Evolutionary conservation across 2,797 vertebrate genomes (phyloP), one percentile per base, ranked within the genome.

Genomic region (Chiroxiphia lanceolata): DNA sequence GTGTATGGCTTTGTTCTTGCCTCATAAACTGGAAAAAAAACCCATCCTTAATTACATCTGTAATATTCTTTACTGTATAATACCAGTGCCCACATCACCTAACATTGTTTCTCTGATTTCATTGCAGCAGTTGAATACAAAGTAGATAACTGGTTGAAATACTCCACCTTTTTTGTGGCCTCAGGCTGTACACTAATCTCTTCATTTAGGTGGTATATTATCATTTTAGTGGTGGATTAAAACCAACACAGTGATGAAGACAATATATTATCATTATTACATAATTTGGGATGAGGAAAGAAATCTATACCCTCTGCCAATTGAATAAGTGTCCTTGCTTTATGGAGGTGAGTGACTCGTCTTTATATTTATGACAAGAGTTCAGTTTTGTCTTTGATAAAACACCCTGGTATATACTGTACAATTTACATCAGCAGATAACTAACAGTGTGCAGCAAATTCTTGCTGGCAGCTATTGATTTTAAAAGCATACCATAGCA

Each of bases 391-490:
- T 42, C 71, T 77, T 91, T 87, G 54, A 48, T 60, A 88, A 29
- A 93, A 65, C 47, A 65, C n/a, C 22, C 8, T 90, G 44, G 9
- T 45, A 34, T 90, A 31, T 27, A 60, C 47, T 68, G 15, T 50
- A 31, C 12, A 63, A 5, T n/a, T 54, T 88, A 29, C 25, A 93
- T 13, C 29, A 87, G 64, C 64, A 65, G 5, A 69, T 81, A 51
- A 85, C 81, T 94, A 92, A 80, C 38, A 87, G 96, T 77, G n/a
- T 4, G 3, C 42, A 86, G 16, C 78, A 81, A 91, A 92, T 90
- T 79, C 67, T 93, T 74, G 15, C 84, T 93, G 57, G 51, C 33
- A 96, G 83, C 20, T 95, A 91, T 87, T 95, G 91, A 94, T 94
- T 96, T 86, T 75, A 87, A 95, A 89, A 51, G 21, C 7, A 4